phyloP scores from a whole-genome alignment of 2,797 vertebrate genomes.

The Borostomias antarcticus region DNA sequence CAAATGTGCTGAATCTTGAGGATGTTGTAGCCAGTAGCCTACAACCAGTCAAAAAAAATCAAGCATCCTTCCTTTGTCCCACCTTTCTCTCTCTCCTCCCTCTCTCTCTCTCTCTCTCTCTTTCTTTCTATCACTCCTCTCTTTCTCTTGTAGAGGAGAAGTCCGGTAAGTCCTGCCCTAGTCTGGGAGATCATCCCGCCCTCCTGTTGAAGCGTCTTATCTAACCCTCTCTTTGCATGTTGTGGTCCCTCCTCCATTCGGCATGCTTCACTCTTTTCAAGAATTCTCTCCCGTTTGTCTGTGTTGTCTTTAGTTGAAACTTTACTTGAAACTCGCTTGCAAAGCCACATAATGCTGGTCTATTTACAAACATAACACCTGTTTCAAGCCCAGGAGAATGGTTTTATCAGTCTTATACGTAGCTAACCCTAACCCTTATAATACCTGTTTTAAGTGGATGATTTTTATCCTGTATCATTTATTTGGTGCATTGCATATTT shows the following conservation, averaged over 20 bases:
- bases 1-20: not conserved
- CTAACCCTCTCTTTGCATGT: conserved; percentile 36
- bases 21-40: not conserved
- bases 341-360: conserved; percentile 56
- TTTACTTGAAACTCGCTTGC: conserved; percentile 57
- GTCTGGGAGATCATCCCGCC: not conserved
- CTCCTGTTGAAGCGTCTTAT: not conserved
- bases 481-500: no score
- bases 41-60: no score
- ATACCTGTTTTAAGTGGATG: no score
- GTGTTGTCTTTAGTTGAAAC: not conserved
- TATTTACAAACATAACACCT: conserved; percentile 41
- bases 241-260: not conserved
- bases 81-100: conserved; percentile 35
- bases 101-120: conserved; percentile 41
- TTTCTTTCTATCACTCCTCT: conserved; percentile 27
- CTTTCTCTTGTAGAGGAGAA: conserved; percentile 84
- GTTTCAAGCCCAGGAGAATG: conserved; percentile 20
- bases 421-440: no score
- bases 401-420: no score
- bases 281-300: conserved; percentile 17
- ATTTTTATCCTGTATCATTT: no score
- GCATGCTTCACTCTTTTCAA: not conserved
- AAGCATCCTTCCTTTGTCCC: not conserved
- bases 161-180: conserved; percentile 84